Base-by-base conservation (phyloP, 2,113 vertebrate species). In the Brienomyrus brachyistius region DNA sequence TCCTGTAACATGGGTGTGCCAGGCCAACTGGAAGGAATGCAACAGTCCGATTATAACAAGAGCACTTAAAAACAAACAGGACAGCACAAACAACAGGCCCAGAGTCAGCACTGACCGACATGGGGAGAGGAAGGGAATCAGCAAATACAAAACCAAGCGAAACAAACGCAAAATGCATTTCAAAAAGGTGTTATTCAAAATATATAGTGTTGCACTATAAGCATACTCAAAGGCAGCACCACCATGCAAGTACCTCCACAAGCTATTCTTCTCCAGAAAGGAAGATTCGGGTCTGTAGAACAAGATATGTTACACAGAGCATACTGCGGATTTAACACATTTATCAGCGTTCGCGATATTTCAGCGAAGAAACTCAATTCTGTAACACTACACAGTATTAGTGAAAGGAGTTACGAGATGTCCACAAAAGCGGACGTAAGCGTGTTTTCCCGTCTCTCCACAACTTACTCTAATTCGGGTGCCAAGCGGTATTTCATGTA, bases 201-300 rank as follows among this genome's bases (percentile, higher is more conserved):
- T 62, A 40, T 59, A 35, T 45, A 45, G 43, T 23, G 40, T 43
- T 43, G 74, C 52, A 35, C 50, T 54, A 54, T 54, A 87, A 62
- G 31, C 50, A 59, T 91, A 80, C 89, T 92, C 88, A 84, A 62
- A 70, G 82, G 91, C 92, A 91, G 45, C 90, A 92, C 51, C 59
- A 87, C 91, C 95, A 96, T 95, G 95, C 95, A n/a, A 91, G 91
- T 96, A 96, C 96, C 95, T 96, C 95, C 93, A 93, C 87, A 94
- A 21, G 93, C 93, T 92, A 93, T 87, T 90, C 95, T 94, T 92
- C 95, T 95, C 96, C 95, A 96, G 93, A 96, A 96, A 83, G 91
- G 94, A 94, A 94, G 96, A 93, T 95, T 95, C 91, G 95, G 92
- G 92, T 96, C 96, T 96, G 95, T 89, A 56, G 92, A 93, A 91